Base-by-base conservation (phyloP, 2,888 invertebrate species). In the Bembecia ichneumoniformis region DNA sequence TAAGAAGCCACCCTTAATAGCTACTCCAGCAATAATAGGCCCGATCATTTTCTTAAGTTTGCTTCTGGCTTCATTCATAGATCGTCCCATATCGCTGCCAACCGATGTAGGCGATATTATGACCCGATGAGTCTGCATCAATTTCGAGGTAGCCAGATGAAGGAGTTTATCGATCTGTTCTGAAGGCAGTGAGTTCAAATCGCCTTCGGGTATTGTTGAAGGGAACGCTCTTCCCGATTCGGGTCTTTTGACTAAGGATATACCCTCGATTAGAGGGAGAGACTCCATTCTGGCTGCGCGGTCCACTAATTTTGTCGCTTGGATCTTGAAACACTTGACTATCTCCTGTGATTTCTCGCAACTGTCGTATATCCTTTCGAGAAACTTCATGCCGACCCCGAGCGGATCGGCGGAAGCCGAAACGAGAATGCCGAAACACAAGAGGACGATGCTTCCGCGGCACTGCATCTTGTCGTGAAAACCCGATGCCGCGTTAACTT, bases 1-100 rank as follows among this genome's bases (percentile, higher is more conserved):
- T 14, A 94, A 77, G 66, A 94, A 91, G 36, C 91, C 91, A 17
- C 92, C 91, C 69, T 94, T 94, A 49, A 93, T 87, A 46, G 92
- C 90, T 35, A 93, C 83, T 10, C 91, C 92, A 52, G 91, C 91
- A 34, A 93, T 78, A 51, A 93, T 89, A 0, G 92, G 91, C 0
- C 90, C 91, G 51, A 91, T 88, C 77, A 90, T 89, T 63, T 91
- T 91, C 67, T 91, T 91, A 73, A 90, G 77, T 59, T 90, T 91
- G 47, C 90, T 78, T 51, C 91, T 88, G 34, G 87, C 91, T 82
- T 89, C 89, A 47, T 66, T 69, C 51, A 89, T 51, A 50, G 88
- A 74, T 62, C 89, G 53, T 62, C 90, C 77, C 58, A 89, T 54
- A 63, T 87, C 77, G 64, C 70, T 62, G 2, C 84, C 84, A 28